Conservation (phyloP, 2,113 vertebrate species). For the Rhipidura dahli region DNA sequence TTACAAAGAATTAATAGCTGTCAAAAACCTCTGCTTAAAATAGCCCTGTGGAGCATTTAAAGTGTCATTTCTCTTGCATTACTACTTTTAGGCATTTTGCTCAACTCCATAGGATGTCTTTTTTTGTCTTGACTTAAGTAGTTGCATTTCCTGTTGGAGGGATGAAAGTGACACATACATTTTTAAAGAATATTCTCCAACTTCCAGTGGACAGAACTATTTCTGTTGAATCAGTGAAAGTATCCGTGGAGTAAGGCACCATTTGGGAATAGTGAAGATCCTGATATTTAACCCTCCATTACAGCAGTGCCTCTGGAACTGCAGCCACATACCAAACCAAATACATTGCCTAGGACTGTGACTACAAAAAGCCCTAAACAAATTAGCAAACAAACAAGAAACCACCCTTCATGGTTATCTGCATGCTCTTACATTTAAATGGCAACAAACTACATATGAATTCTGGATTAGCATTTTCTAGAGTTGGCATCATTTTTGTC, state of each 20-base stretch:
- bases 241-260: background rate
- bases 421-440: background rate
- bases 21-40: background rate
- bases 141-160: background rate
- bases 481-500: background rate
- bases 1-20: slow-evolving; percentile 11
- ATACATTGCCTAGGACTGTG: background rate
- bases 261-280: background rate
- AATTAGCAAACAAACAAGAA: background rate
- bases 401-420: background rate
- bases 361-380: background rate
- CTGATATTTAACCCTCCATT: background rate
- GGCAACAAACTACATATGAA: background rate
- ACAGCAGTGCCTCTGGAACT: background rate
- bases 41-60: background rate
- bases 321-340: background rate
- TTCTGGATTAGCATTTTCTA: background rate
- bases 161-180: background rate
- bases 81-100: background rate
- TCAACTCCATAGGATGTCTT: background rate
- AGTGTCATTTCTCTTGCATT: background rate
- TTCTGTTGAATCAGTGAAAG: background rate
- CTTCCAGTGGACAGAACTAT: background rate
- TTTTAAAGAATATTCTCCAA: background rate
- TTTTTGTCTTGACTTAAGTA: background rate